Conservation (phyloP, 2,888 invertebrate genomes). For the Cephus pygmeus region DNA sequence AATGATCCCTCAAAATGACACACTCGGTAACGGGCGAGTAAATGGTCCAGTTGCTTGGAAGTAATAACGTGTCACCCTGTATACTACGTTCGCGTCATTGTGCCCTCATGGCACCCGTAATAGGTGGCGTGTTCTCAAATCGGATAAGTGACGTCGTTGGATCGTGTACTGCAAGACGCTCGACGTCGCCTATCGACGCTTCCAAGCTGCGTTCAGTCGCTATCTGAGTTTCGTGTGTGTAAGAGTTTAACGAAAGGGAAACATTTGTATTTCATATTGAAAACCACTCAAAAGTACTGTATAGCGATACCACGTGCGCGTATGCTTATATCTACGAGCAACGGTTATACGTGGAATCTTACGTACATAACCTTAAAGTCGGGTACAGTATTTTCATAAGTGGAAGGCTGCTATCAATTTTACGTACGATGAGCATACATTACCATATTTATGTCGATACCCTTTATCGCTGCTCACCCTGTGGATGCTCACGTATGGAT, state of each 20-base stretch:
- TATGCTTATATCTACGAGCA: background rate
- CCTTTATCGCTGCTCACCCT: background rate
- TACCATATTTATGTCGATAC: background rate
- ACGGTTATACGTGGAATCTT: background rate
- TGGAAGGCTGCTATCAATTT: background rate
- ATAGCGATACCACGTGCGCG: background rate
- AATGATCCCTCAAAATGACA: background rate
- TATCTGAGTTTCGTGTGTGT: background rate
- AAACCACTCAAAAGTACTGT: background rate
- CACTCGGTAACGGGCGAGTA: background rate
- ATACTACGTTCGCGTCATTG: background rate
- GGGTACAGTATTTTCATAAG: conserved; percentile 1
- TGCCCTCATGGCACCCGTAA: background rate
- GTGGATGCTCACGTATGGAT: background rate
- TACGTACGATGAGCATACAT: background rate
- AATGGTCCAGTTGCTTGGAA: background rate
- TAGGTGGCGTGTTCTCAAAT: background rate
- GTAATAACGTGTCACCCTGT: background rate
- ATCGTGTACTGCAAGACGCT: background rate
- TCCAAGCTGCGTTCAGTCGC: background rate
- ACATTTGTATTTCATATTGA: background rate
- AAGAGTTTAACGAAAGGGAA: background rate
- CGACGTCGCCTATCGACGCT: background rate
- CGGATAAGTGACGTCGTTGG: background rate
- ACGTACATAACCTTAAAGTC: background rate